These are phyloP conservation scores for Todus mexicanus DNA, from an alignment of 2,797 vertebrate species.

Conservation along the genomic window DNA sequence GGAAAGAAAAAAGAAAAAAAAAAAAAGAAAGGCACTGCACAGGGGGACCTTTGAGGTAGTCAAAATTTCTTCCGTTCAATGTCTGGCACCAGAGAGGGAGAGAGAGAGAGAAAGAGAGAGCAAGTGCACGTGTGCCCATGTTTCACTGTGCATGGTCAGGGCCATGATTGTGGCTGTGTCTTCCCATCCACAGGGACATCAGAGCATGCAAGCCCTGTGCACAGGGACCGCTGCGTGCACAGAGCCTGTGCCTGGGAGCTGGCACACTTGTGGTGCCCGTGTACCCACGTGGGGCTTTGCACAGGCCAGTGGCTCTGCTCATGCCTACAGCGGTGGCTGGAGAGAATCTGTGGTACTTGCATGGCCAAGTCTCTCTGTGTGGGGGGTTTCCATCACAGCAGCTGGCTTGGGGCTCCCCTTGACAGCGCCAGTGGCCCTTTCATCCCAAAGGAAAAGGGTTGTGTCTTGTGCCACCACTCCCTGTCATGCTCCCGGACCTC, in stretches of 20 bases:
- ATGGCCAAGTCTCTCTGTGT: not conserved
- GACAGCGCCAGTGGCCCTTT: not conserved
- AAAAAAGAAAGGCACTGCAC: constrained; percentile 39
- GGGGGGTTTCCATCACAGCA: not conserved
- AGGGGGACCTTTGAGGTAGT: constrained; percentile 71
- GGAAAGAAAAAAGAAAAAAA: not conserved
- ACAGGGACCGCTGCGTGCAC: accelerated
- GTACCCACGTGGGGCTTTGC: not conserved
- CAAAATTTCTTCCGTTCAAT: not conserved
- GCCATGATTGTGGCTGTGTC: not conserved
- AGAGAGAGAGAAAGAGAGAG: not conserved
- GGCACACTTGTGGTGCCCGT: accelerated
- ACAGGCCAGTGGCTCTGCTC: not conserved
- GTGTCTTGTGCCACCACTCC: accelerated
- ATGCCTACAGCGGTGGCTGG: not conserved
- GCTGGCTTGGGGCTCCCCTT: not conserved
- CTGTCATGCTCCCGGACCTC: not conserved
- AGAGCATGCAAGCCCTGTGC: not conserved
- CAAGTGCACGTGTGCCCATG: accelerated
- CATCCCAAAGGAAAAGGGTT: not conserved
- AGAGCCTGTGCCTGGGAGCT: not conserved
- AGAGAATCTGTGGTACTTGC: not conserved
- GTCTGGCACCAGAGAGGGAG: not conserved
- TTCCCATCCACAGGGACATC: accelerated
- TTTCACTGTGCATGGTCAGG: accelerated